Conservation (phyloP, 2,888 invertebrate genomes). For the Temnothorax unifasciatus region DNA sequence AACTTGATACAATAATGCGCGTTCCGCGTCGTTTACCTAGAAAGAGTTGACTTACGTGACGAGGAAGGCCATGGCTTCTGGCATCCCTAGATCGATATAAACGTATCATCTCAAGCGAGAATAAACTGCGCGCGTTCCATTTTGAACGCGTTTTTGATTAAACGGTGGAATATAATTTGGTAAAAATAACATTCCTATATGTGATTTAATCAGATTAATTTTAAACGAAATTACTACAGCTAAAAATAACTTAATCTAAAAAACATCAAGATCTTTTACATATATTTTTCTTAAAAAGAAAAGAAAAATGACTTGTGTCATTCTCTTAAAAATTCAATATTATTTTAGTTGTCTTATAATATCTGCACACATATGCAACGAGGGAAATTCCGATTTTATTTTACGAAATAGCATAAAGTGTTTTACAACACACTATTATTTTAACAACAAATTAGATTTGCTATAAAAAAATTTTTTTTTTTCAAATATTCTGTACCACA, state of each 20-base stretch:
- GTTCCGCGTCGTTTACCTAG: conserved; percentile 72
- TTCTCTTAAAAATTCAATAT: background rate
- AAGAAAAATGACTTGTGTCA: background rate
- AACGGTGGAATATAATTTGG: background rate
- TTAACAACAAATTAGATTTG: conserved; percentile 1
- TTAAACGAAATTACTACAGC: background rate
- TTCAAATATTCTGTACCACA: conserved; percentile 7
- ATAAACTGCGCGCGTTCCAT: background rate
- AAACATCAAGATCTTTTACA: background rate
- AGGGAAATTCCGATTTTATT: conserved; percentile 19
- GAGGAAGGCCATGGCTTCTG: conserved; percentile 20
- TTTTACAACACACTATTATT: conserved; percentile 1
- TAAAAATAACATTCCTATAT: background rate
- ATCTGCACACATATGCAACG: background rate
- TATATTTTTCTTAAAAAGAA: background rate
- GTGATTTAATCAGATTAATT: background rate
- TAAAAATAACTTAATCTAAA: background rate
- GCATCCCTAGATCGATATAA: conserved; percentile 15
- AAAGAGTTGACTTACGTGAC: conserved; percentile 63
- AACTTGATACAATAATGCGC: conserved; percentile 76
- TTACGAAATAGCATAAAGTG: conserved; percentile 10
- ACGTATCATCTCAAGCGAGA: background rate
- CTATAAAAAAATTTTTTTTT: conserved; percentile 1
- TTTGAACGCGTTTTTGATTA: background rate
- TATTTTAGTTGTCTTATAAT: background rate